phyloP scores from a whole-genome alignment of 2,888 invertebrate genomes.

The Coelinius sp. region DNA sequence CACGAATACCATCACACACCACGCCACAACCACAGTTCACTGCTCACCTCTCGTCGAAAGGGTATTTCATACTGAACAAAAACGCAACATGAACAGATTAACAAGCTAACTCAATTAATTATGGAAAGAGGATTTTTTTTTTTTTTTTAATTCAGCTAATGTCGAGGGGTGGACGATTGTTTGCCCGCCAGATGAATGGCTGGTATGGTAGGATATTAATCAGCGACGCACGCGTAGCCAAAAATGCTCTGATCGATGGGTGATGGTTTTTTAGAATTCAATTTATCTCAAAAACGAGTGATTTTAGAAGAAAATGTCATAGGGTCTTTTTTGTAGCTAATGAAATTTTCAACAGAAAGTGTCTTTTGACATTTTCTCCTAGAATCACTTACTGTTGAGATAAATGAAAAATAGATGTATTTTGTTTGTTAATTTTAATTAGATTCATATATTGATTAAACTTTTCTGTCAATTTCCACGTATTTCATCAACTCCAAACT shows the following conservation, averaged over 20 bases:
- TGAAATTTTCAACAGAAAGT: too few species aligned
- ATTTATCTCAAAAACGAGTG: too few species aligned
- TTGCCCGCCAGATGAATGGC: constrained; percentile 11
- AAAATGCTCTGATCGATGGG: constrained; percentile 9
- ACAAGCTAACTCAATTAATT: neutral
- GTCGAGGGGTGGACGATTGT: neutral
- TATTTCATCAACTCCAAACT: too few species aligned
- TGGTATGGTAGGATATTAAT: constrained; percentile 16
- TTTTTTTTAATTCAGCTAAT: neutral
- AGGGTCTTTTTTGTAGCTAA: too few species aligned
- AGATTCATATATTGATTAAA: too few species aligned
- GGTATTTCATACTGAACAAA: constrained; percentile 56
- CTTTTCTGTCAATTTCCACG: too few species aligned
- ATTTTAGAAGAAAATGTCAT: too few species aligned
- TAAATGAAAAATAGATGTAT: too few species aligned
- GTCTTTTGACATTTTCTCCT: too few species aligned
- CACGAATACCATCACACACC: constrained; percentile 66
- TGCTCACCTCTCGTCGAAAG: constrained; percentile 68
- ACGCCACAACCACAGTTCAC: constrained; percentile 70
- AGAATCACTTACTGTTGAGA: too few species aligned
- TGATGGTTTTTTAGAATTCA: too few species aligned
- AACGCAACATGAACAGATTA: constrained; percentile 13
- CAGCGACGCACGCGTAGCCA: constrained; percentile 10
- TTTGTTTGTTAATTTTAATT: too few species aligned
- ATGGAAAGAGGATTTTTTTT: neutral